Conservation (phyloP, 2,888 invertebrate genomes). For the Eurytoma californica region DNA sequence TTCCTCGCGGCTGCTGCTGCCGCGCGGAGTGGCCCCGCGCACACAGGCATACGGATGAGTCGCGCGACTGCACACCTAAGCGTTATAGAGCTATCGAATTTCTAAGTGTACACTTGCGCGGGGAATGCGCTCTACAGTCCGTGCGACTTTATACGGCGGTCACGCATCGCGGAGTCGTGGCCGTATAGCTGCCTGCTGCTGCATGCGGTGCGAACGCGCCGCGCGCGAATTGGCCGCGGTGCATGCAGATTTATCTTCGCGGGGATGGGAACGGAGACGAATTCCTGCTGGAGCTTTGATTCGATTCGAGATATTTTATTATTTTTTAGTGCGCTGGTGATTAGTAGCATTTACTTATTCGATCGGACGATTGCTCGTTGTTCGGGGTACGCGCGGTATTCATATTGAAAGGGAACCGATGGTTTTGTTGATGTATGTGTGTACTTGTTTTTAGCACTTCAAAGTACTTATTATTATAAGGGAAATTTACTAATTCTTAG, state of each 20-base stretch:
- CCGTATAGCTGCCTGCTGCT: constrained; percentile 15
- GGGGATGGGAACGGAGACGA: not conserved
- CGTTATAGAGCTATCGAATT: constrained; percentile 66
- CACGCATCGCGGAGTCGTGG: constrained; percentile 65
- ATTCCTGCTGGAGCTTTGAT: constrained; percentile 46
- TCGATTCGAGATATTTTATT: constrained; percentile 48
- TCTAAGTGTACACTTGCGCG: constrained; percentile 60
- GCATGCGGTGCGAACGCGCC: not conserved
- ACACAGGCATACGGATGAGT: not conserved
- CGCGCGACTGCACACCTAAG: constrained; percentile 12
- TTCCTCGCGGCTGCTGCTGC: not conserved
- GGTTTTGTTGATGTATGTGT: too few relatives aligned
- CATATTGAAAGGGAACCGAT: too few relatives aligned
- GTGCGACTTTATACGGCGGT: constrained; percentile 67
- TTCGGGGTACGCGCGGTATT: too few relatives aligned
- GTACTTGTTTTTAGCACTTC: too few relatives aligned
- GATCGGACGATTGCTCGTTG: too few relatives aligned
- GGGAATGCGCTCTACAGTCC: constrained; percentile 64
- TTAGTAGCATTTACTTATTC: too few relatives aligned
- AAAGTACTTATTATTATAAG: too few relatives aligned
- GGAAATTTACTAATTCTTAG: too few relatives aligned
- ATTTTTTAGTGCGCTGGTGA: too few relatives aligned
- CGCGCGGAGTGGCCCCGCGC: too few relatives aligned
- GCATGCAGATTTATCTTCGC: not conserved
- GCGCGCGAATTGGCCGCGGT: not conserved